Base-by-base conservation (phyloP, 2,888 invertebrate species). In the Anagyrus pseudococci region DNA sequence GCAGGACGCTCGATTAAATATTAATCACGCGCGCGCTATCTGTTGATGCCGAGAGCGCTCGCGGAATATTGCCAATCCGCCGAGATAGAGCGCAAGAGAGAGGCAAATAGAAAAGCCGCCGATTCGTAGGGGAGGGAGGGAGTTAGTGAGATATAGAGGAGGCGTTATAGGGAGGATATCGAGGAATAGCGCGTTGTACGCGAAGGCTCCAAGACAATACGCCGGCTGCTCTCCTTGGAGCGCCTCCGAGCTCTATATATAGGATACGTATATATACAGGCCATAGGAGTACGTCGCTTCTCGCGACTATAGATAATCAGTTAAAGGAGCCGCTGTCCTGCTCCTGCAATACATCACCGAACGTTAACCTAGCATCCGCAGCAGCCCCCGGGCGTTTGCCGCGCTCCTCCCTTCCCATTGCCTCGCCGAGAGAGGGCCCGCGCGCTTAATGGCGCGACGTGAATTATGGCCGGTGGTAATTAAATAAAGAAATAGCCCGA, bases 271-370 rank as follows among this genome's bases (percentile, higher is more conserved):
- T n/a, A n/a, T n/a, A n/a, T n/a, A n/a, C n/a, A n/a, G n/a, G n/a
- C n/a, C n/a, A n/a, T n/a, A 48, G 50, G 58, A 58, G 50, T 50
- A 58, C 43, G 58, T 29, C 57, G n/a, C n/a, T n/a, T n/a, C n/a
- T n/a, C n/a, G n/a, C 50, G 50, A 44, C 58, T 58, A 52, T 50
- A 50, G 58, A 58, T 58, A 58, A 58, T 52, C 50, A 23, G 58
- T 58, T 58, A 44, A 49, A 58, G 58, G 46, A 50, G 58, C 29
- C 7, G 29, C 29, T 29, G 29, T 29, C 6, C 50, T 13, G 19
- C n/a, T n/a, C n/a, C n/a, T 26, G 50, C 50, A 58, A 58, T 58
- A 50, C 50, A 58, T 58, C 50, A 52, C 44, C 50, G 33, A 44
- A 46, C 60, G 60, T 48, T 43, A 10, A 48, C 26, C 60, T 49